Evolutionary conservation across 1,140 invertebrate species (phyloP).

Genomic region (Trichonephila clavata): DNA sequence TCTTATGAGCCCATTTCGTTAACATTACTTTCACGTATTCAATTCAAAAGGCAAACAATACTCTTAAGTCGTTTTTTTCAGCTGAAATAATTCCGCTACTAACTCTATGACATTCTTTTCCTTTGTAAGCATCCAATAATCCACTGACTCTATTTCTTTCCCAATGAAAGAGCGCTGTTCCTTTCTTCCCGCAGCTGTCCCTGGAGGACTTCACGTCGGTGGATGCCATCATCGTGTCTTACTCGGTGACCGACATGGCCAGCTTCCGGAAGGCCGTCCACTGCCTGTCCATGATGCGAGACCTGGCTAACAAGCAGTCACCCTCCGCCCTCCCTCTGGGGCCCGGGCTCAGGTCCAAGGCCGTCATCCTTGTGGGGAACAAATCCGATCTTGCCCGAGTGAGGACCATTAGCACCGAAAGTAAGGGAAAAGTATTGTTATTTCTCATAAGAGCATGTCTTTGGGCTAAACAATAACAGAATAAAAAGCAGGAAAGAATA

Average conservation of each 20-base stretch:
- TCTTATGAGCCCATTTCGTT: too few species aligned
- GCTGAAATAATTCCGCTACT: too few species aligned
- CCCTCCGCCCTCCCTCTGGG: not conserved
- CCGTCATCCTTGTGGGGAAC: conserved; percentile 95
- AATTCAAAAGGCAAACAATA: too few species aligned
- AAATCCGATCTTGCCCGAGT: conserved; percentile 96
- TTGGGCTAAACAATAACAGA: too few species aligned
- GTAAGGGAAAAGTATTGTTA: conserved; percentile 82
- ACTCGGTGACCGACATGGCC: conserved; percentile 56
- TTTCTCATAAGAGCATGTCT: not conserved
- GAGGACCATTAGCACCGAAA: conserved; percentile 93
- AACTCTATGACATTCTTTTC: too few species aligned
- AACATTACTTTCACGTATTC: too few species aligned
- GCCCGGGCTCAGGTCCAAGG: conserved; percentile 81
- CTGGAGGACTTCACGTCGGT: not conserved
- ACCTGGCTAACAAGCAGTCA: conserved; percentile 18
- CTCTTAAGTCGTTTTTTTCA: too few species aligned
- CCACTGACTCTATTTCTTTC: too few species aligned
- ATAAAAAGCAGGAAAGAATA: too few species aligned
- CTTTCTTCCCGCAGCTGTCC: conserved; percentile 34
- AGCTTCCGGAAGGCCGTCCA: conserved; percentile 39
- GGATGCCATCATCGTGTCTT: conserved; percentile 64
- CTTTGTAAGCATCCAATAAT: too few species aligned
- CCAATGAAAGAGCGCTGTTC: too few species aligned
- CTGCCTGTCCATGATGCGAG: conserved; percentile 21